Percentiles rank a stretch among this genome's conserved stretches.
phyloP scores from a whole-genome alignment of 1,140 invertebrate genomes.

The Whitmania pigra region DNA sequence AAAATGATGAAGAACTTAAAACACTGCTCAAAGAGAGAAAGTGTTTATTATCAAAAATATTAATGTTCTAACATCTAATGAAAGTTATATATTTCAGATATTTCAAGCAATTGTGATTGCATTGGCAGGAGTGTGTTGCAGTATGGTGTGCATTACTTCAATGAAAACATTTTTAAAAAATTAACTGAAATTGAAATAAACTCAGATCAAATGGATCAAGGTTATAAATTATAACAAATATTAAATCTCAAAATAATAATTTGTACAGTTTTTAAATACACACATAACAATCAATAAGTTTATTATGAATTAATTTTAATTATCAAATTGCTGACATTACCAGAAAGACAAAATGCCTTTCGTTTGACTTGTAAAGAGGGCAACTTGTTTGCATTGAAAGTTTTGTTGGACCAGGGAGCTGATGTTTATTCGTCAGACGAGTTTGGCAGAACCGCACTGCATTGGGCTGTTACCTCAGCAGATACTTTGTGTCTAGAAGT shows the following conservation, averaged over 20 bases:
- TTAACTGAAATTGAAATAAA: background rate
- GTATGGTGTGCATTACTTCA: conserved; percentile 10
- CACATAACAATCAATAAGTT: no score
- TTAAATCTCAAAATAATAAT: background rate
- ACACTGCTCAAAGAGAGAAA: background rate
- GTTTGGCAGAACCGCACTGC: conserved; percentile 36
- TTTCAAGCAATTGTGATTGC: conserved; percentile 1
- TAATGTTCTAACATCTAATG: background rate
- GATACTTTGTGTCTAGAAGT: conserved; percentile 34
- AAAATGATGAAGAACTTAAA: background rate
- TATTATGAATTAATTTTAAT: no score
- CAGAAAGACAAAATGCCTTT: conserved; percentile 40
- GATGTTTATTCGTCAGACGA: conserved; percentile 37
- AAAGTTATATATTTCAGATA: background rate
- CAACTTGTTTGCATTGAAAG: conserved; percentile 34
- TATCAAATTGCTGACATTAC: conserved; percentile 19
- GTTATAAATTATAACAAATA: no score
- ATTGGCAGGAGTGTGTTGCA: conserved; percentile 4
- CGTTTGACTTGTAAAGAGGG: conserved; percentile 41
- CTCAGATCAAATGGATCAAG: no score
- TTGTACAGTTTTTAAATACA: no score
- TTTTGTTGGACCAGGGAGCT: conserved; percentile 36
- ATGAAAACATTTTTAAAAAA: background rate
- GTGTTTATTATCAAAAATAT: background rate
- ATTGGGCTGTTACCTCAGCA: conserved; percentile 39